These are phyloP conservation scores for Anthopleura xanthogrammica DNA, from an alignment of 92 coral and sea anemone genomes.

Conservation along the genomic window DNA sequence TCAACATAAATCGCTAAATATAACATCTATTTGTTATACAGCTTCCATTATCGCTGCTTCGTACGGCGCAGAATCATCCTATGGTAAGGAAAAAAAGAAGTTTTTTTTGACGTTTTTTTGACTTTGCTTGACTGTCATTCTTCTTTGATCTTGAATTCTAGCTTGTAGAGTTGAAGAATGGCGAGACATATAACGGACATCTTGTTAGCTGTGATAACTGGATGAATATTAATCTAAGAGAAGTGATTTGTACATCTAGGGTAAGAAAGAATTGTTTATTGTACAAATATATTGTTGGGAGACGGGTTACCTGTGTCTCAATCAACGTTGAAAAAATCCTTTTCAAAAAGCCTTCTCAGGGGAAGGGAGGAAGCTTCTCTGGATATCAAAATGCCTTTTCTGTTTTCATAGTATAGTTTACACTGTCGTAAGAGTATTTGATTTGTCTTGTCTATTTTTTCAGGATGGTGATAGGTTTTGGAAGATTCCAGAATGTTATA, in stretches of 20 bases:
- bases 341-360: neutral
- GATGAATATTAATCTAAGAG: constrained; percentile 98
- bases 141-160: constrained; percentile 8
- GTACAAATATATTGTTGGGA: neutral
- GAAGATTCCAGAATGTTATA: constrained; percentile 97
- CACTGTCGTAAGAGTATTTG: neutral
- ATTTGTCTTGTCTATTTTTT: neutral
- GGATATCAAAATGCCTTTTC: neutral
- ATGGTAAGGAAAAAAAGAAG: constrained; percentile 57
- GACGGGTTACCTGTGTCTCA: neutral
- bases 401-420: no score
- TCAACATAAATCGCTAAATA: neutral
- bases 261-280: constrained; percentile 39
- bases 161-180: constrained; percentile 98
- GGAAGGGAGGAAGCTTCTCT: neutral
- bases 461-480: constrained; percentile 98
- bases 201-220: constrained; percentile 99
- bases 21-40: constrained; percentile 14
- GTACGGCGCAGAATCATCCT: constrained; percentile 99
- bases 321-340: no score
- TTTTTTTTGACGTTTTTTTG: neutral
- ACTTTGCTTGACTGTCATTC: neutral
- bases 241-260: constrained; percentile 97
- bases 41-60: constrained; percentile 95
- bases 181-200: constrained; percentile 99